A percentile compares a stretch with the other conserved stretches of the same genome.
These are phyloP conservation scores for Orcinus orca DNA, from an alignment of 2,113 vertebrate species.

Conservation along the genomic window DNA sequence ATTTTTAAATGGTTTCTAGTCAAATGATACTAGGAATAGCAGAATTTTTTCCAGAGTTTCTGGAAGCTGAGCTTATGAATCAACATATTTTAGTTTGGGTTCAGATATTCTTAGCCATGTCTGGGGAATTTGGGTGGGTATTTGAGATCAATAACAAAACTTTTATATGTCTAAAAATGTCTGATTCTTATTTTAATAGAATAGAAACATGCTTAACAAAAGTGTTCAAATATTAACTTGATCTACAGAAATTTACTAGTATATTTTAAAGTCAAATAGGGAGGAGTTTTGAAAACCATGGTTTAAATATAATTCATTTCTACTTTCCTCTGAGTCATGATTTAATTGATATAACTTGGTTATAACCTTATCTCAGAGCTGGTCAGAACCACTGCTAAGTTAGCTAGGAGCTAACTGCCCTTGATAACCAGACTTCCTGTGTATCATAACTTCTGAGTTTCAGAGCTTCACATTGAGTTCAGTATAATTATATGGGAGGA, in stretches of 20 bases:
- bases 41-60: constrained; percentile 34
- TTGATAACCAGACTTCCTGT: background rate
- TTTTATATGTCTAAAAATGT: background rate
- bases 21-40: background rate
- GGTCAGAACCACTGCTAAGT: constrained; percentile 19
- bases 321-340: constrained; percentile 39
- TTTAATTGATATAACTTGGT: constrained; percentile 47
- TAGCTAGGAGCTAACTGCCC: background rate
- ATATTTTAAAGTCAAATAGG: constrained; percentile 47
- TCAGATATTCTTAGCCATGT: background rate
- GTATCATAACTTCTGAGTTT: background rate
- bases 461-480: background rate
- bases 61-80: background rate
- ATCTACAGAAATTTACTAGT: background rate
- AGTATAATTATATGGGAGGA: background rate
- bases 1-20: constrained; percentile 36
- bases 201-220: constrained; percentile 8
- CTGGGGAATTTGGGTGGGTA: background rate
- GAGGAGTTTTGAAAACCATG: constrained; percentile 29
- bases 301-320: constrained; percentile 57
- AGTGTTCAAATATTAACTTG: constrained; percentile 14
- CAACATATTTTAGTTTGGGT: constrained; percentile 36
- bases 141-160: background rate
- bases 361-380: constrained; percentile 16
- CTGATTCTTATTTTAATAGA: constrained; percentile 30